These are phyloP conservation scores for Pipa parva DNA, from an alignment of 2,113 vertebrate species.

Conservation along the genomic window DNA sequence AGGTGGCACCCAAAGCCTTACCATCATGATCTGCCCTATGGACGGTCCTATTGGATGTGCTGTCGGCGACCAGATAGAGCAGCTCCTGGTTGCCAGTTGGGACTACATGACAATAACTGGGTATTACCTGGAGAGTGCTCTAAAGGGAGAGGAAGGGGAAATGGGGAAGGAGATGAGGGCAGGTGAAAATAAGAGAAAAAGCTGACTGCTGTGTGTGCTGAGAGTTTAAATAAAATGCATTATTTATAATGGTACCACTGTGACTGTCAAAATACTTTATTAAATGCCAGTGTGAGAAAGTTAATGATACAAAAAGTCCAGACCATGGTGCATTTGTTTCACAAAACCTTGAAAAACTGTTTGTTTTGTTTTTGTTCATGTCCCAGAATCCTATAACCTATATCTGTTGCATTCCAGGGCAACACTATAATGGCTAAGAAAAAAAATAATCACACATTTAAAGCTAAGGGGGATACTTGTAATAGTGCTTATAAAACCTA, in stretches of 20 bases:
- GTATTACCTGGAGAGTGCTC: slow-evolving; percentile 72
- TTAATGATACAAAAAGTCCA: too few relatives aligned
- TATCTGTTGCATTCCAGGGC: too few relatives aligned
- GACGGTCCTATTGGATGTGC: slow-evolving; percentile 98
- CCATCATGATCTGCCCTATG: slow-evolving; percentile 97
- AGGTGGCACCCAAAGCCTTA: slow-evolving; percentile 98
- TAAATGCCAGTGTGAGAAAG: too few relatives aligned
- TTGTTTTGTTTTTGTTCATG: too few relatives aligned
- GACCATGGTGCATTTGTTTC: too few relatives aligned
- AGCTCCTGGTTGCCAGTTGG: slow-evolving; percentile 84
- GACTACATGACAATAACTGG: slow-evolving; percentile 95
- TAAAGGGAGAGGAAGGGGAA: slow-evolving; percentile 51
- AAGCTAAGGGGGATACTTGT: too few relatives aligned
- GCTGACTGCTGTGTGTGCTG: background rate
- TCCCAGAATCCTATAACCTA: too few relatives aligned
- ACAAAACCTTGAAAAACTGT: too few relatives aligned
- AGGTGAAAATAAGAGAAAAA: slow-evolving; percentile 47
- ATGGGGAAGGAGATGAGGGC: slow-evolving; percentile 70
- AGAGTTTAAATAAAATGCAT: slow-evolving; percentile 25
- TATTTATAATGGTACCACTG: slow-evolving; percentile 6
- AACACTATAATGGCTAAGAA: too few relatives aligned
- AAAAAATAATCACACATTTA: too few relatives aligned
- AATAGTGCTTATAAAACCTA: too few relatives aligned
- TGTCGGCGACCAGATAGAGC: slow-evolving; percentile 84
- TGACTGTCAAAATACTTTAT: background rate